Base-by-base conservation (phyloP, 2,113 vertebrate genomes). In the Nesoenas mayeri region DNA sequence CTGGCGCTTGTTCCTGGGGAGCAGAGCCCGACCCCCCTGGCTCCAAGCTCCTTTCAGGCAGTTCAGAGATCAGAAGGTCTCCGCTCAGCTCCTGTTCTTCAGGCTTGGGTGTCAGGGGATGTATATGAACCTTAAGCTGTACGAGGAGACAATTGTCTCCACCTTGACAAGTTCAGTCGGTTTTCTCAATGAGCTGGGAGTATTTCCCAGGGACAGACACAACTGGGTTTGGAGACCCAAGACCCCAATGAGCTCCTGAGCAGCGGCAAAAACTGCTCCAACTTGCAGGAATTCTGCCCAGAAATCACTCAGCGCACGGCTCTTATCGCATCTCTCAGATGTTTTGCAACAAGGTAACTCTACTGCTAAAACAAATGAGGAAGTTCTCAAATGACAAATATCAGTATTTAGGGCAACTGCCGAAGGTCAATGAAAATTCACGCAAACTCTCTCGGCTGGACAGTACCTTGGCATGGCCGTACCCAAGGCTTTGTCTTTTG, bases 221-320 rank as follows among this genome's bases (percentile, higher is more conserved):
- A 32, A 14, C 53, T 0, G 1, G 10, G 20, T 28, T 40, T 81
- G 36, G 13, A 79, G 21, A 75, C 6, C 11, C 60, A 58, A 86
- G 42, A 44, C 6, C 22, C 11, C 1, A 1, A 6, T 2, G 2
- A 53, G 38, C n/a, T 78, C 31, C 36, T 57, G n/a, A 60, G 16
- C 0, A 2, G 71, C 36, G 79, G 25, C 50, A 73, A 78, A 65
- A 69, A 15, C 58, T 80, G 48, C n/a, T 88, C 58, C 3, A 2
- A 3, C 38, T 65, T 64, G 53, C 47, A 73, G 34, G 22, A 32
- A 3, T 50, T 74, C 70, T 69, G 31, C 31, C 21, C 69, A 78
- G 66, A 29, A 38, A 5, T 19, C n/a, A 31, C 50, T n/a, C 50
- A 50, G 2, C 1, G 13, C 3, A 5, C 0, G 0, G n/a, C n/a